Base-by-base conservation (phyloP, 1,140 invertebrate genomes). In the Dryas iulia region DNA sequence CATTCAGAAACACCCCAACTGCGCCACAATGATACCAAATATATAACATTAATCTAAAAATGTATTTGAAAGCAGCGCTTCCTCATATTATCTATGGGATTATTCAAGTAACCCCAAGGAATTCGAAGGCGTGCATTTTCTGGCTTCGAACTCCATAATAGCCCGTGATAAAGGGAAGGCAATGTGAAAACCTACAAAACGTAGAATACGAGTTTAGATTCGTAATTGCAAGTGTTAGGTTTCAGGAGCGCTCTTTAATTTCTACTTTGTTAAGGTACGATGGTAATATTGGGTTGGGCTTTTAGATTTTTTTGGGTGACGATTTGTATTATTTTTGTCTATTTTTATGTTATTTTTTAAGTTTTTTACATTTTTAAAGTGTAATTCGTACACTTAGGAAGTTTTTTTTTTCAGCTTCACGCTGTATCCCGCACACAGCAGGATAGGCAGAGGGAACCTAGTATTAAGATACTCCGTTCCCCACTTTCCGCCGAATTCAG, bases 171-270 rank as follows among this genome's bases (percentile, higher is more conserved):
- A 69, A 59, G 61, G 56, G 61, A 70, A 47, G 68, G 68, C 30
- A 65, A 35, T 70, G 74, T 61, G 78, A 74, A 76, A 75, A 73
- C 76, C 69, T 74, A 75, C 69, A 77, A 81, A 79, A 76, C 79
- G 72, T 75, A 74, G 66, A 59, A 71, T 72, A 18, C 74, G 73
- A 72, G 73, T 72, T 82, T 79, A 75, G 75, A 82, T 82, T 81
- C 76, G 82, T 83, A 80, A 83, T 83, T 82, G 79, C 79, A 79
- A 72, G 74, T 77, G 72, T 74, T 66, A 62, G 65, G 66, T 71
- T 77, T 82, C 74, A 70, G 60, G 39, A 75, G 73, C 72, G 70
- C 73, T 65, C 68, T 71, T 64, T 72, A 57, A 62, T 77, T 73
- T 67, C 66, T 68, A 59, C 25, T 52, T 69, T 52, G 33, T n/a